A percentile compares a stretch with the other conserved stretches of the same genome.
Conservation (phyloP, 2,888 invertebrate genomes). For the Drosophila niveifrons region DNA sequence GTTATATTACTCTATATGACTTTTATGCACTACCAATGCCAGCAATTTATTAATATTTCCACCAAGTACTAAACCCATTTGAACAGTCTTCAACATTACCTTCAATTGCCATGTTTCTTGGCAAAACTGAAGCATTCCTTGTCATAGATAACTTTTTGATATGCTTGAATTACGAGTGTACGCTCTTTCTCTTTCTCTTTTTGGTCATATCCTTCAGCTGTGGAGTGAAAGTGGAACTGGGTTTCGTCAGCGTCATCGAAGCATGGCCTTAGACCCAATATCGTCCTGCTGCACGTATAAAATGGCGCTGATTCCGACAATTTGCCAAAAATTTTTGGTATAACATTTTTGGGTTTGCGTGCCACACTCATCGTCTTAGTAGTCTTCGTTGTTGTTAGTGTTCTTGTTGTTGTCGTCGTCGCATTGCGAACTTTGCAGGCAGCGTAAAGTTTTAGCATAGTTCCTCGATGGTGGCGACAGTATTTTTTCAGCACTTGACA, state of each 20-base stretch:
- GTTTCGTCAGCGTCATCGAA: slow-evolving; percentile 3
- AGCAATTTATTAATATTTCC: neutral
- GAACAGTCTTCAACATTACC: neutral
- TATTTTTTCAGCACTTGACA: slow-evolving; percentile 78
- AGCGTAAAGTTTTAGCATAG: slow-evolving; percentile 66
- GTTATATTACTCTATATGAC: no score
- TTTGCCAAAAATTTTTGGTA: slow-evolving; percentile 64
- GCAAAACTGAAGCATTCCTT: neutral
- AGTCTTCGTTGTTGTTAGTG: slow-evolving; percentile 61
- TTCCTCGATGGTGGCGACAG: slow-evolving; percentile 71
- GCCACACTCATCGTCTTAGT: slow-evolving; percentile 40
- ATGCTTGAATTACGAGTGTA: slow-evolving; percentile 5
- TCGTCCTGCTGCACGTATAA: slow-evolving; percentile 31
- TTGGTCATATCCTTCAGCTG: slow-evolving; percentile 7
- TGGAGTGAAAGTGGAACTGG: slow-evolving; percentile 21
- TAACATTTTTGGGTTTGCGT: slow-evolving; percentile 61
- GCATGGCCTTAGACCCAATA: slow-evolving; percentile 16
- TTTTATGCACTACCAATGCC: neutral
- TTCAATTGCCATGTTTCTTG: neutral
- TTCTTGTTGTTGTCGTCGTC: slow-evolving; percentile 59
- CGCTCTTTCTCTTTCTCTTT: neutral
- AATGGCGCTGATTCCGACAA: slow-evolving; percentile 52
- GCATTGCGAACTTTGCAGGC: slow-evolving; percentile 66
- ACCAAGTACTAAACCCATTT: neutral
- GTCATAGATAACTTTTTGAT: slow-evolving; percentile 9